phyloP scores from a whole-genome alignment of 2,113 vertebrate species.

The Charina bottae region DNA sequence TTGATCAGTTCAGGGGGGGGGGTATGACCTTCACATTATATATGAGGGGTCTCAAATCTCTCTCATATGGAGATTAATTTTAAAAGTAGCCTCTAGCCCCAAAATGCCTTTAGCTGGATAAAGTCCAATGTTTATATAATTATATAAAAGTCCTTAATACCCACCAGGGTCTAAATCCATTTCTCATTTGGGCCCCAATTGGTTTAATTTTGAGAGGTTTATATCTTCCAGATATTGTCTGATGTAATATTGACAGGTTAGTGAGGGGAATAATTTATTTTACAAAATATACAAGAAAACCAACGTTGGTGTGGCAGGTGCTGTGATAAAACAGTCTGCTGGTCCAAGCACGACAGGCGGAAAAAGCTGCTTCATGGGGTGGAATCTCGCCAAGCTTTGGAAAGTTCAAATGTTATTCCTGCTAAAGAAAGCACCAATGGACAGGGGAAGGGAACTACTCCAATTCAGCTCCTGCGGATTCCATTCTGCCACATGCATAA shows the following conservation, averaged over 20 bases:
- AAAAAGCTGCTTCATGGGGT: background rate
- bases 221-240: background rate
- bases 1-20: background rate
- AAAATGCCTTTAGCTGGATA: background rate
- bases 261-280: background rate
- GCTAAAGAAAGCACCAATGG: conserved; percentile 7
- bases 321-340: background rate
- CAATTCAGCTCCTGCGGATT: background rate
- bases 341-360: background rate
- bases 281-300: conserved; percentile 21
- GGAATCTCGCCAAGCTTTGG: background rate
- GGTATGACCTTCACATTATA: background rate
- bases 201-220: background rate
- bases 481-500: conserved; percentile 12
- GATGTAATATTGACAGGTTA: background rate
- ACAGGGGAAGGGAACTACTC: conserved; percentile 11
- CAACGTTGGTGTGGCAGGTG: background rate
- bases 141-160: background rate
- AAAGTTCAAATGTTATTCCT: conserved; percentile 17
- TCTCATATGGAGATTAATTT: background rate
- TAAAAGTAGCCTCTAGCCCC: background rate
- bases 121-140: background rate
- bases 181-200: background rate
- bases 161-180: background rate
- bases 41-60: background rate